phyloP scores from a whole-genome alignment of 1,140 invertebrate species.

The Hycleus phaleratus region DNA sequence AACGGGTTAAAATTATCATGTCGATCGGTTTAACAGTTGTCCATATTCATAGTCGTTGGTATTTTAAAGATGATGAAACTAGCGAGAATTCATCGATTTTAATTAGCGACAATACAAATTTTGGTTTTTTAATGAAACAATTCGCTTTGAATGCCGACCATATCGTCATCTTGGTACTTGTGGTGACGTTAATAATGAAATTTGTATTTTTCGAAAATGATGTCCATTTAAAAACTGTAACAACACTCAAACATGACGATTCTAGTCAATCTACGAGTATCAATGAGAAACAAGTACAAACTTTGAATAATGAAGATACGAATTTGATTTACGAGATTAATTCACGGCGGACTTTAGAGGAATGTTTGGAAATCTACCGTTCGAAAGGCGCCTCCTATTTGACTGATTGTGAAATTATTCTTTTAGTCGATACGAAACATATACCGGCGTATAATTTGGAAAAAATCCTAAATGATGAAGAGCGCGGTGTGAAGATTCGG shows the following conservation, averaged over 20 bases:
- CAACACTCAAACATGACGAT: slow-evolving; percentile 11
- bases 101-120: slow-evolving; percentile 35
- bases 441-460: slow-evolving; percentile 82
- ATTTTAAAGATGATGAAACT: slow-evolving; percentile 30
- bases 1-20: slow-evolving; percentile 90
- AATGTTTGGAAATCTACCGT: slow-evolving; percentile 69
- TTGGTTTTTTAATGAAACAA: slow-evolving; percentile 40
- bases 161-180: slow-evolving; percentile 76
- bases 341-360: slow-evolving; percentile 53
- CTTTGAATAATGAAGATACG: not conserved
- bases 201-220: slow-evolving; percentile 86
- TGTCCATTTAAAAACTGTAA: slow-evolving; percentile 46
- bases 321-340: not conserved
- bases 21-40: slow-evolving; percentile 84
- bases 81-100: slow-evolving; percentile 19
- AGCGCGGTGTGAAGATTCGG: slow-evolving; percentile 76
- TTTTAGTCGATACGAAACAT: slow-evolving; percentile 66
- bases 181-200: slow-evolving; percentile 75
- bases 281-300: slow-evolving; percentile 1
- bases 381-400: slow-evolving; percentile 58
- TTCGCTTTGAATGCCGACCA: slow-evolving; percentile 74
- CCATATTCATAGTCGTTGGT: slow-evolving; percentile 59
- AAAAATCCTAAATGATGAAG: slow-evolving; percentile 65
- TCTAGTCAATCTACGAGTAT: slow-evolving; percentile 3
- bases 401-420: slow-evolving; percentile 73